phyloP scores from a whole-genome alignment of 2,113 vertebrate species.

The Prionailurus viverrinus region DNA sequence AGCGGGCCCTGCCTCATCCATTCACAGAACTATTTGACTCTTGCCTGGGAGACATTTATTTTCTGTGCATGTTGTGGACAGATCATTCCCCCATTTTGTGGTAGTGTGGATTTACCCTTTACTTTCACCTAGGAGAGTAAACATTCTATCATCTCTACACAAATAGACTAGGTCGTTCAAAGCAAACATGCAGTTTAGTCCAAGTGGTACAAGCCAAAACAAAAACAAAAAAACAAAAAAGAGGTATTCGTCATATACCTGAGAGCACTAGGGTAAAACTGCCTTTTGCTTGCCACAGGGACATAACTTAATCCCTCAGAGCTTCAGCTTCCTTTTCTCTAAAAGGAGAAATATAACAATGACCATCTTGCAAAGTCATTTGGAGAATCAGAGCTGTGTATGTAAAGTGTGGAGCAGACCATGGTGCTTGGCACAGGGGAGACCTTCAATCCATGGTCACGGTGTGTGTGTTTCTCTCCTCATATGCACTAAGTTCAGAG shows the following conservation, averaged over 20 bases:
- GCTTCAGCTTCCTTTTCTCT: conserved; percentile 10
- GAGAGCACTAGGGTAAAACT: background rate
- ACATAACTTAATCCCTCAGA: background rate
- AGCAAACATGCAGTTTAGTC: background rate
- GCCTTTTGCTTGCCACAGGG: background rate
- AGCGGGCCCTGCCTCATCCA: background rate
- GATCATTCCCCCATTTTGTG: background rate
- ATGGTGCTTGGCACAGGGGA: background rate
- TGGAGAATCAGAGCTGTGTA: background rate
- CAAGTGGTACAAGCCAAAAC: background rate
- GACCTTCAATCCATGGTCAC: background rate
- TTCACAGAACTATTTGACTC: background rate
- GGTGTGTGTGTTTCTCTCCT: background rate
- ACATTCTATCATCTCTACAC: background rate
- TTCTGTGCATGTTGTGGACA: background rate
- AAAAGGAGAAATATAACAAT: background rate
- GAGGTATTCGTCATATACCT: background rate
- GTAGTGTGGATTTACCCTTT: background rate
- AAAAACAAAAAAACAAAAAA: background rate
- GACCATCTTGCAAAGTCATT: background rate
- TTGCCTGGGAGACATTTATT: background rate
- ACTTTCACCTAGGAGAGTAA: background rate
- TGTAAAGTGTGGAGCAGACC: background rate
- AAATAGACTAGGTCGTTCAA: background rate
- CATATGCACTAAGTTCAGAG: background rate